Conservation (phyloP, 2,113 vertebrate genomes). For the Mesocricetus auratus region DNA sequence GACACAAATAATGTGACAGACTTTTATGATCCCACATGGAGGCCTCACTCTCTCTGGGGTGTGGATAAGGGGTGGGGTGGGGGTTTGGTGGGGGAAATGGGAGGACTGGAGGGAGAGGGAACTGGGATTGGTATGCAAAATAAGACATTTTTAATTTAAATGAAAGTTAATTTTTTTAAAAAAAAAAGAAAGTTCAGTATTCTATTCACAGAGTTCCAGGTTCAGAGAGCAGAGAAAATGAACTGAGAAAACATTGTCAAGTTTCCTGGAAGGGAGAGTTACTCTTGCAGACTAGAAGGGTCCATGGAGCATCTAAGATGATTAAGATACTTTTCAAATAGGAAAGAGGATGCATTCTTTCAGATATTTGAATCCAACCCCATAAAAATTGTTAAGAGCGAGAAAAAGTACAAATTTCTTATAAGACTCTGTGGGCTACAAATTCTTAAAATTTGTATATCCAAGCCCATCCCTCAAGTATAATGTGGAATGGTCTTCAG, state of each 20-base stretch:
- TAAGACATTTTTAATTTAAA: no score
- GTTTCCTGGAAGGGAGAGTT: conserved; percentile 21
- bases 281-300: neutral
- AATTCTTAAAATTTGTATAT: neutral
- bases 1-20: no score
- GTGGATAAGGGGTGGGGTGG: no score
- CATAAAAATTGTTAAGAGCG: neutral
- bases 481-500: neutral
- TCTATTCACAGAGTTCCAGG: neutral
- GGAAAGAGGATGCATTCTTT: neutral
- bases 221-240: neutral
- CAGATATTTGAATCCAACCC: neutral
- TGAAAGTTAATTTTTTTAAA: no score
- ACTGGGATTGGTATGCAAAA: no score
- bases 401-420: neutral
- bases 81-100: no score
- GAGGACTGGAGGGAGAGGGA: no score
- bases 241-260: neutral
- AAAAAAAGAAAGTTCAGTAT: neutral
- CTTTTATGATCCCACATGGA: no score
- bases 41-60: no score
- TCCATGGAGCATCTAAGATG: neutral
- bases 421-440: neutral
- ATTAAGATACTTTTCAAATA: neutral
- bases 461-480: neutral